Conservation (phyloP, 2,797 vertebrate genomes). For the Hirundo rustica region DNA sequence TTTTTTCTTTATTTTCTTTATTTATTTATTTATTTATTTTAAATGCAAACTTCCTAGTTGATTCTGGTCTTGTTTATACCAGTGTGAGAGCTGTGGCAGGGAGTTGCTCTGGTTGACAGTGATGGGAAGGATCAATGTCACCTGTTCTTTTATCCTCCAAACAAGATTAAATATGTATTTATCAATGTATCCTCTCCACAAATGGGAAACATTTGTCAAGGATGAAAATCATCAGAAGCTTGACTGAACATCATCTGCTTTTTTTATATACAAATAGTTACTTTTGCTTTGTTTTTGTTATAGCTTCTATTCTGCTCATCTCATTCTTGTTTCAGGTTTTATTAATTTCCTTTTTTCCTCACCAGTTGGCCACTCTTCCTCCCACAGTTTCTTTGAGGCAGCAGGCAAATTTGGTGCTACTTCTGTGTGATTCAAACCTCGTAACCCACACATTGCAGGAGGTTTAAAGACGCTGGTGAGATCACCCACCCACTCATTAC, state of each 20-base stretch:
- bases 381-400: background rate
- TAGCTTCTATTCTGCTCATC: background rate
- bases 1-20: background rate
- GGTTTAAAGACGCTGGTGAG: conserved; percentile 41
- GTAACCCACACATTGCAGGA: conserved; percentile 51
- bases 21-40: background rate
- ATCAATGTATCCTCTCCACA: background rate
- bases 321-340: background rate
- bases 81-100: background rate
- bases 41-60: background rate
- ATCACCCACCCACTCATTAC: conserved; percentile 53
- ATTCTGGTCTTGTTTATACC: background rate
- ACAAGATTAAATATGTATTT: background rate
- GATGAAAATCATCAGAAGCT: background rate
- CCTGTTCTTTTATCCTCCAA: background rate
- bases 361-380: background rate
- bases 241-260: background rate
- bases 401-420: background rate
- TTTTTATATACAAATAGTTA: background rate
- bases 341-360: background rate
- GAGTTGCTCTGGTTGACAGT: background rate
- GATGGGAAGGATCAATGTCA: background rate
- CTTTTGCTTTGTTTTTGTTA: background rate
- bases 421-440: conserved; percentile 51
- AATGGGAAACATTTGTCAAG: background rate